Conservation (phyloP, 2,888 invertebrate genomes). For the Caenorhabditis sinica region DNA sequence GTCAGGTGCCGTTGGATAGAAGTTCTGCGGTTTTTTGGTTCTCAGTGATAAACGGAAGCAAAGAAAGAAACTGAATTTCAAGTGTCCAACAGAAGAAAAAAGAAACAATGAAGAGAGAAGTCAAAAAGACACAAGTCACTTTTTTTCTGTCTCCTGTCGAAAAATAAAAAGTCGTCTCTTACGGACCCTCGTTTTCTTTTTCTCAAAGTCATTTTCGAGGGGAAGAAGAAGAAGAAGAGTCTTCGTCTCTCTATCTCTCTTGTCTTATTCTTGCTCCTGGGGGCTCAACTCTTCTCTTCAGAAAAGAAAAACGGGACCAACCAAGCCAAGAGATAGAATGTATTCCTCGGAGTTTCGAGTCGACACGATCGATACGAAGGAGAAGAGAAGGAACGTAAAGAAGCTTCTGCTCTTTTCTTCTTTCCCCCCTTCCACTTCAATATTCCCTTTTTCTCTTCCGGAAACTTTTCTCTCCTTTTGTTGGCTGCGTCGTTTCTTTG, state of each 20-base stretch:
- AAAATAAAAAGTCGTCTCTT: constrained; percentile 11
- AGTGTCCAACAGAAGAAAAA: constrained; percentile 6
- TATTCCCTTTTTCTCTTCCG: constrained; percentile 27
- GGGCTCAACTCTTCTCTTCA: constrained; percentile 50
- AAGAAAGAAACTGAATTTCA: not conserved
- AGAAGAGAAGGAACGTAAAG: constrained; percentile 49
- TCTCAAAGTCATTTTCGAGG: constrained; percentile 56
- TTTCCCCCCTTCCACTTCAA: constrained; percentile 15
- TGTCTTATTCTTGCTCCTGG: constrained; percentile 9
- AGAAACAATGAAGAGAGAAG: constrained; percentile 29
- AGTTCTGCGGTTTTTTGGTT: constrained; percentile 4
- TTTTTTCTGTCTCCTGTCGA: not conserved
- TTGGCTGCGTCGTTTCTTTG: constrained; percentile 50
- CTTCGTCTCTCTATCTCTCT: constrained; percentile 4
- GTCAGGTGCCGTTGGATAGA: constrained; percentile 25
- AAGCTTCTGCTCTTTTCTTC: not conserved
- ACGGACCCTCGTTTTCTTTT: constrained; percentile 21
- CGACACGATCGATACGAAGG: constrained; percentile 28
- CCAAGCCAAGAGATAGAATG: constrained; percentile 30
- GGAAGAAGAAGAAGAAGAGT: constrained; percentile 16
- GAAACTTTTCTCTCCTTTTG: constrained; percentile 28
- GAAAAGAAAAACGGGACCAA: constrained; percentile 4
- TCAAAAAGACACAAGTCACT: constrained; percentile 17
- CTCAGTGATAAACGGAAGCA: not conserved
- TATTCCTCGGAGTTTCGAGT: constrained; percentile 4